A percentile compares a stretch with the other conserved stretches of the same genome.
These are phyloP conservation scores for Drosophila sucinea DNA, from an alignment of 1,140 invertebrate species.

Conservation along the genomic window DNA sequence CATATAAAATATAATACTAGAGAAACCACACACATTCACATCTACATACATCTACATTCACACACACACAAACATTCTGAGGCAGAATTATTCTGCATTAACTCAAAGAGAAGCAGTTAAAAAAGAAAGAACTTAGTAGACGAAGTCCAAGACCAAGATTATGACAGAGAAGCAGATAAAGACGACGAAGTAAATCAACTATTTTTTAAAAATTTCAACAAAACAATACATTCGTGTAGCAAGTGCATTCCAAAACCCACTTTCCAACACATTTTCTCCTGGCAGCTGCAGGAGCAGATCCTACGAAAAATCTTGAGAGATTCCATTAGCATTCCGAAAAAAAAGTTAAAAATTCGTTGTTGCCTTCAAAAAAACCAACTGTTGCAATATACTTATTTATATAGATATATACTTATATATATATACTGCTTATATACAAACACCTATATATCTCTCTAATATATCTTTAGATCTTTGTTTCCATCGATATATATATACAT, in stretches of 20 bases:
- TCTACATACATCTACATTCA: slow-evolving; percentile 30
- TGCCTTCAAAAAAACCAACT: slow-evolving; percentile 50
- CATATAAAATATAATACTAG: slow-evolving; percentile 64
- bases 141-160: background rate
- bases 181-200: background rate
- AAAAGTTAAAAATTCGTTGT: background rate
- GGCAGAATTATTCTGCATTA: slow-evolving; percentile 33
- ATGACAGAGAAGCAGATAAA: too few relatives aligned
- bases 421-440: slow-evolving; percentile 14
- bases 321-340: background rate
- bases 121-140: slow-evolving; percentile 17
- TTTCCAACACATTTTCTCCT: slow-evolving; percentile 26
- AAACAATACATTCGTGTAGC: slow-evolving; percentile 59
- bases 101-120: slow-evolving; percentile 28
- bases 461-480: background rate
- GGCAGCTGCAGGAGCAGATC: slow-evolving; percentile 38
- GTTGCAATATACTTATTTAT: slow-evolving; percentile 65
- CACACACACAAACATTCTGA: slow-evolving; percentile 31
- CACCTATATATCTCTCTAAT: background rate
- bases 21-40: slow-evolving; percentile 27
- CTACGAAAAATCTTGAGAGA: slow-evolving; percentile 1
- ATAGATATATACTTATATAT: slow-evolving; percentile 39
- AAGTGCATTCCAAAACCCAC: slow-evolving; percentile 53
- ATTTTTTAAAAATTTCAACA: slow-evolving; percentile 8
- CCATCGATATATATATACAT: slow-evolving; percentile 27